Evolutionary conservation across 1,140 invertebrate species (phyloP).

Genomic region (Drosophila orena): DNA sequence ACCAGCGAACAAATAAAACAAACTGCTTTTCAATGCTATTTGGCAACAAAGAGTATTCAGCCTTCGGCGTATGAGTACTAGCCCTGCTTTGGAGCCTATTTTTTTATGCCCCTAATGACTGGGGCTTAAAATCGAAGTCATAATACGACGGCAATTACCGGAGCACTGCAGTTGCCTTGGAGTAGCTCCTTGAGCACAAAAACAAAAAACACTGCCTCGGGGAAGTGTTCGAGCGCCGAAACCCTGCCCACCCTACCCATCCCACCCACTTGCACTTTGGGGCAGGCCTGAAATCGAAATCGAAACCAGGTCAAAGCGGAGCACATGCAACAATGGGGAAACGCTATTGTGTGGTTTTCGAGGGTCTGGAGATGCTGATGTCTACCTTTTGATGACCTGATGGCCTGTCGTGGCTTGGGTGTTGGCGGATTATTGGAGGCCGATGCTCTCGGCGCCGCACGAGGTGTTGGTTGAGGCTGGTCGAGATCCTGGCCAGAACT

Average conservation of each 20-base stretch:
- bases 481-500: slow-evolving; percentile 16
- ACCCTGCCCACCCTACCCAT: not conserved
- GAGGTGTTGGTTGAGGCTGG: slow-evolving; percentile 63
- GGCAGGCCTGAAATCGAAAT: slow-evolving; percentile 34
- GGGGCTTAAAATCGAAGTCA: slow-evolving; percentile 30
- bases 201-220: slow-evolving; percentile 42
- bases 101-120: slow-evolving; percentile 46
- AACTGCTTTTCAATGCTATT: not conserved
- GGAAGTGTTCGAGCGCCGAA: slow-evolving; percentile 2
- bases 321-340: slow-evolving; percentile 45
- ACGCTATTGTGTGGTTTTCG: slow-evolving; percentile 14
- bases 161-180: slow-evolving; percentile 36
- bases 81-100: slow-evolving; percentile 9
- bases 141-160: slow-evolving; percentile 53
- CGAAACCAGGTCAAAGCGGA: slow-evolving; percentile 70
- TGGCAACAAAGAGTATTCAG: slow-evolving; percentile 17
- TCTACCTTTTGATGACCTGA: slow-evolving; percentile 80
- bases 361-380: slow-evolving; percentile 14
- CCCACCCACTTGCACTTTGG: slow-evolving; percentile 10
- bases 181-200: slow-evolving; percentile 47
- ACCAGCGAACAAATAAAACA: not conserved
- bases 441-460: slow-evolving; percentile 69
- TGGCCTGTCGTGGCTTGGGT: slow-evolving; percentile 80
- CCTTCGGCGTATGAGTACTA: slow-evolving; percentile 3
- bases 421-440: slow-evolving; percentile 73